Evolutionary conservation across 2,888 invertebrate genomes (phyloP), one percentile per base, ranked within the genome.

Genomic region (Cylloceria caligata): DNA sequence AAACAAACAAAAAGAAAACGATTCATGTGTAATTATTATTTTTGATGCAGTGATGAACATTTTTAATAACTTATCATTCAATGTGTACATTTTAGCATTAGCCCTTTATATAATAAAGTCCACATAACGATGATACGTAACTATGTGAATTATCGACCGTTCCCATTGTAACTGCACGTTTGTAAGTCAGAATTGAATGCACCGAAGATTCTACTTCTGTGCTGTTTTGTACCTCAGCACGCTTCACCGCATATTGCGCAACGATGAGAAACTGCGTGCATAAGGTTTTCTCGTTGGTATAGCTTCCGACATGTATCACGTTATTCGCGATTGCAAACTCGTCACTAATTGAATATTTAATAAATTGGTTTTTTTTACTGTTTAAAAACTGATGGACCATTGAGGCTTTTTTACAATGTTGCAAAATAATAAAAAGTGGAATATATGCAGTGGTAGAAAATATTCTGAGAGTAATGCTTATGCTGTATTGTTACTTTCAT

Each of bases 41-140:
- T 75, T 83, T 73, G 88, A 88, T 87, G 90, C 90, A 90, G 91
- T 89, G 90, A 90, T 89, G 88, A 90, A 90, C 90, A 89, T 90
- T 91, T 91, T 91, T 89, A 90, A 90, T 90, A 91, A 91, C 89
- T 90, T 90, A 90, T 88, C 89, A 89, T 91, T 75, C 82, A 79
- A 75, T 82, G 91, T 91, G 90, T 91, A 91, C 89, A 90, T 91
- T 91, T 87, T 90, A 91, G 90, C 89, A 83, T 90, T 91, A 91
- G 91, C 88, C 89, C 91, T 91, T 91, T 90, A 90, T 91, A 91
- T 89, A 91, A 91, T 91, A 91, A 91, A 91, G 88, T 91, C 89
- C 89, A 90, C 88, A 86, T 89, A 88, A 91, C 88, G 89, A 90
- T 87, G 86, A 89, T 85, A 79, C 80, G 81, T 72, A 74, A 78